Evolutionary conservation across 2,888 invertebrate species (phyloP).

Genomic region (Apomyelois bistriatella): DNA sequence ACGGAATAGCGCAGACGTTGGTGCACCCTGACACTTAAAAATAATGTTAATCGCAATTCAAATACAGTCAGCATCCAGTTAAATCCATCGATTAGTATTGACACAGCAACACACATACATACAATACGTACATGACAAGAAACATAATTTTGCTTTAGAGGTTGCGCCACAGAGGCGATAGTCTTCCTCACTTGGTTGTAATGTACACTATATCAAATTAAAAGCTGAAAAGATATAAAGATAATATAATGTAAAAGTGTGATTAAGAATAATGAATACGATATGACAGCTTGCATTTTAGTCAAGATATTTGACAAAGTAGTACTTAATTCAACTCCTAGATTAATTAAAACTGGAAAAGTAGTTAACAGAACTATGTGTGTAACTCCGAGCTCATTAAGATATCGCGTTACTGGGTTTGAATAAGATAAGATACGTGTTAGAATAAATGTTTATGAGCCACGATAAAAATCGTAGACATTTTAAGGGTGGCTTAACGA

Average conservation of each 20-base stretch:
- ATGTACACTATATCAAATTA: too few species aligned
- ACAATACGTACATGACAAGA: constrained; percentile 2
- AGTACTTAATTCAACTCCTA: background rate
- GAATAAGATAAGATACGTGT: background rate
- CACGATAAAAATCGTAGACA: background rate
- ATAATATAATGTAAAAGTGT: too few species aligned
- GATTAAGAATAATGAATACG: too few species aligned
- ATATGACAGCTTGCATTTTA: too few species aligned
- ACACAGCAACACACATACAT: background rate
- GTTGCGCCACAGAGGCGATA: background rate
- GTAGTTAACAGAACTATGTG: background rate
- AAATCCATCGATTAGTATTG: background rate
- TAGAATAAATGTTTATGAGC: background rate
- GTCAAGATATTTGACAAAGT: too few species aligned
- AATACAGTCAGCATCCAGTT: constrained; percentile 2
- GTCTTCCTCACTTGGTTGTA: too few species aligned
- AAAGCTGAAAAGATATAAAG: too few species aligned
- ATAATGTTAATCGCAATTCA: background rate
- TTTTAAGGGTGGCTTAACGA: too few species aligned
- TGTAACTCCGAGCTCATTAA: background rate
- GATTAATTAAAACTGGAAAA: constrained; percentile 5
- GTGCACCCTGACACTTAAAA: too few species aligned
- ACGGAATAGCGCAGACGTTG: too few species aligned
- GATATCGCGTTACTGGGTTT: background rate
- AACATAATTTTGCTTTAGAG: background rate